Base-by-base conservation (phyloP, 2,797 vertebrate species). In the Acipenser ruthenus region DNA sequence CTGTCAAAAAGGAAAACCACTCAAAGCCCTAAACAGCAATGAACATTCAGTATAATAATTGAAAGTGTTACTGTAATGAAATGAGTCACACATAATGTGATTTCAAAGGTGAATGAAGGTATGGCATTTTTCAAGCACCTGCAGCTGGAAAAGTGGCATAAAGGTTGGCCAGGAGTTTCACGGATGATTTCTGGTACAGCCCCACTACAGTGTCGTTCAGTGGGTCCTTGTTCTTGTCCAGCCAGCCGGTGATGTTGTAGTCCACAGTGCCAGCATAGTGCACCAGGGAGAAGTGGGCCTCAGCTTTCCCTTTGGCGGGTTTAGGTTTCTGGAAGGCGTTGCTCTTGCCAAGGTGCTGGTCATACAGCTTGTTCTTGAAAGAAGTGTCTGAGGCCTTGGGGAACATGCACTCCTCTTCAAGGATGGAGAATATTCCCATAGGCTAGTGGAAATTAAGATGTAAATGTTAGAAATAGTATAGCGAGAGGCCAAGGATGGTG, bases 251-350 rank as follows among this genome's bases (percentile, higher is more conserved):
- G 50, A 92, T 84, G 62, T 90, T 94, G 82, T 94, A 94, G 73
- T 94, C 92, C 71, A 94, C 92, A 0, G 89, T 90, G 63, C 92
- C 92, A 0, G 92, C 92, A 1, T 94, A 94, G 74, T 93, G 92
- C 1, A 90, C 63, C 75, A 94, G 77, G 0, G 91, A 80, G 78
- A 94, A 94, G 78, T 94, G 92, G 67, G 92, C 91, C 4, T 94
- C 92, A 0, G 89, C 75, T 10, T 80, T 93, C 60, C 92, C 92
- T 79, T 94, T 93, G 72, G 51, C 78, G 51, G 84, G 84, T 13
- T 91, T 92, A 12, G 90, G 89, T 71, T 92, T 92, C 69, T 91
- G 89, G 80, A 92, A 93, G 50, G 83, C 86, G 60, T 69, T 77
- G 23, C 68, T 74, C 79, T 95, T 92, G 65, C 93, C 93, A 75